Percentiles rank a stretch among this genome's conserved stretches.
Evolutionary conservation across 92 coral and sea anemone genomes (phyloP).

Genomic region (Isaurus tuberculatus): DNA sequence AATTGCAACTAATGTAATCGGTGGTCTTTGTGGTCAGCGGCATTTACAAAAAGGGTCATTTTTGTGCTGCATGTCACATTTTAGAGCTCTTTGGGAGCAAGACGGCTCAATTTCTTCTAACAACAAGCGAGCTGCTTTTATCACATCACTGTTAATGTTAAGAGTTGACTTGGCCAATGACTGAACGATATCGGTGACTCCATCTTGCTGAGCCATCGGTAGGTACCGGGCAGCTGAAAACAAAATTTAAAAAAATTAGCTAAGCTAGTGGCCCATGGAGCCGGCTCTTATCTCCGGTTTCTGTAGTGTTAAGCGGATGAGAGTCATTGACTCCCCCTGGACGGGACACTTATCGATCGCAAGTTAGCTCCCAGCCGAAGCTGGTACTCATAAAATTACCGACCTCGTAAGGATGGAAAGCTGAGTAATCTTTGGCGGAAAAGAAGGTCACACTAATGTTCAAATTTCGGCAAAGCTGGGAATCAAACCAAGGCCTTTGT

Average conservation of each 20-base stretch:
- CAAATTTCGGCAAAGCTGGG: too few relatives aligned
- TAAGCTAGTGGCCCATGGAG: too few relatives aligned
- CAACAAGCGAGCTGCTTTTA: neutral
- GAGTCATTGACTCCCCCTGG: too few relatives aligned
- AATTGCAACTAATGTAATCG: neutral
- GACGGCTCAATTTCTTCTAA: neutral
- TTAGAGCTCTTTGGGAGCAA: neutral
- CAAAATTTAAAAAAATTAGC: neutral
- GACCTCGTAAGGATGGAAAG: too few relatives aligned
- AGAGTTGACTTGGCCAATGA: neutral
- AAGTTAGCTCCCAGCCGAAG: too few relatives aligned
- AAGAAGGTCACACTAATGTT: too few relatives aligned
- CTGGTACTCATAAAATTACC: too few relatives aligned
- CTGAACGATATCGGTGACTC: slow-evolving; percentile 1
- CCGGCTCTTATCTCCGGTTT: too few relatives aligned
- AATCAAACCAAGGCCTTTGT: too few relatives aligned
- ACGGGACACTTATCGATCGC: too few relatives aligned
- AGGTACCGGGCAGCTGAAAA: slow-evolving; percentile 31
- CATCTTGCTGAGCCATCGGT: slow-evolving; percentile 31
- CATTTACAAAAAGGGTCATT: neutral
- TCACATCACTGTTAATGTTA: slow-evolving; percentile 6
- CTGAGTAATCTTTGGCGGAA: too few relatives aligned
- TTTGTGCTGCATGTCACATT: neutral
- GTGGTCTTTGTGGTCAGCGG: neutral
- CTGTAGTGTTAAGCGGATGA: too few relatives aligned